Base-by-base conservation (phyloP, 2,888 invertebrate species). In the Tupiocoris notatus region DNA sequence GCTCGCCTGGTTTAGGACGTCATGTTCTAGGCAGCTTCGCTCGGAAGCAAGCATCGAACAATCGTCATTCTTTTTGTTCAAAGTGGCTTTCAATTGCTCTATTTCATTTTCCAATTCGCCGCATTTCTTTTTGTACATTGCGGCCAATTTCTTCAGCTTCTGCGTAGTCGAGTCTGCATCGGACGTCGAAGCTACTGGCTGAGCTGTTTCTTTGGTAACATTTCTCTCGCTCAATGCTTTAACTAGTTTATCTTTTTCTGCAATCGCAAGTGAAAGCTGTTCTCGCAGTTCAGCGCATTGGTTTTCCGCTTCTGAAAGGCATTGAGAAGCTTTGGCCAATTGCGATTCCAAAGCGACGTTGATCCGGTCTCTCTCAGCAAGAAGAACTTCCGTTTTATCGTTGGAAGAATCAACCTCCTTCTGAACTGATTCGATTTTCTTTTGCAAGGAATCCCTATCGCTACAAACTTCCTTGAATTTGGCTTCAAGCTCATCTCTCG, bases 61-160 rank as follows among this genome's bases (percentile, higher is more conserved):
- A 18, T 71, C 61, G 23, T 71, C 62, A 3, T 12, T 20, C 7
- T 39, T 56, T 17, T 56, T 22, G 18, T 25, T 21, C 63, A 64
- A 22, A n/a, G 25, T 20, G n/a, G 73, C 73, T 56, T 64, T 73
- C 20, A 65, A 18, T 9, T 56, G 21, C 23, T 68, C 58, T 17
- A 81, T 24, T 59, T 79, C 79, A 7, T 56, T 77, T 84, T 92
- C 90, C 54, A 92, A 83, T 79, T 92, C 91, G 54, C 87, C 85
- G 80, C 89, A 90, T 79, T 89, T 86, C 0, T 86, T 82, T 83
- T 92, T 93, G 9, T 93, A 85, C 81, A 88, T 91, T 0, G 90
- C 87, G 0, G 92, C 93, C 81, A 91, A 88, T 81, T 92, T 92
- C 82, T 92, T 93, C 82, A 92, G 86, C 83, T 92, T 93, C 20